Conservation (phyloP, 2,113 vertebrate species). For the Columba janthina region DNA sequence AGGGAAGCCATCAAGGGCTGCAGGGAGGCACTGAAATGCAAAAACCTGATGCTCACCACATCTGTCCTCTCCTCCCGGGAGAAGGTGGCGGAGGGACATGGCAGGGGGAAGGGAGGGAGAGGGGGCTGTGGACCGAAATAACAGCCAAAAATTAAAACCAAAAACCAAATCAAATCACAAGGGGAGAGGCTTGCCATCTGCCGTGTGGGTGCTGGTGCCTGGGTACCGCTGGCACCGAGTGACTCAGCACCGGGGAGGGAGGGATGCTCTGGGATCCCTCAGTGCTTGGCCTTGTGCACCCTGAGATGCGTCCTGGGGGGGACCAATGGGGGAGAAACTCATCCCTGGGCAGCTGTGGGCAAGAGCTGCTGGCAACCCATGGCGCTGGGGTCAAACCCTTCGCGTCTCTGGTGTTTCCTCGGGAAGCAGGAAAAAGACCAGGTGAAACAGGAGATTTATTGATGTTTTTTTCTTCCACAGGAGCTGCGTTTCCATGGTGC, state of each 20-base stretch:
- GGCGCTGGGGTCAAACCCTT: background rate
- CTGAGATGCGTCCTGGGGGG: accelerated
- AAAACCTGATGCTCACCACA: accelerated
- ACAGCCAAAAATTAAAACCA: background rate
- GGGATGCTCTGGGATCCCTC: background rate
- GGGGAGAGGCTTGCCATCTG: slow-evolving; percentile 66
- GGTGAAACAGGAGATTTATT: slow-evolving; percentile 29
- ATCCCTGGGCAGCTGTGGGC: background rate
- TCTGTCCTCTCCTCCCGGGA: background rate
- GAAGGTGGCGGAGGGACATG: background rate
- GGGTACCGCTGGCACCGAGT: background rate
- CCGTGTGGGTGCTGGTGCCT: slow-evolving; percentile 14
- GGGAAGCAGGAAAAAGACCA: slow-evolving; percentile 28
- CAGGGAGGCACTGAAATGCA: background rate
- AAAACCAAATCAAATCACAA: background rate
- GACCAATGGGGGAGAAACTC: accelerated
- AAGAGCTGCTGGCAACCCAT: background rate
- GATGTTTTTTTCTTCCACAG: background rate
- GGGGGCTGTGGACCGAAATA: slow-evolving; percentile 32
- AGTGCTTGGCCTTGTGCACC: accelerated
- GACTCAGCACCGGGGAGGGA: background rate
- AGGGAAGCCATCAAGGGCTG: background rate
- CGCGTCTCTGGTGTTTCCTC: slow-evolving; percentile 19
- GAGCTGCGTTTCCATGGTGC: slow-evolving; percentile 73
- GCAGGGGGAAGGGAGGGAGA: background rate